Evolutionary conservation across 2,113 vertebrate genomes (phyloP).

Genomic region (Pedionomus torquatus): DNA sequence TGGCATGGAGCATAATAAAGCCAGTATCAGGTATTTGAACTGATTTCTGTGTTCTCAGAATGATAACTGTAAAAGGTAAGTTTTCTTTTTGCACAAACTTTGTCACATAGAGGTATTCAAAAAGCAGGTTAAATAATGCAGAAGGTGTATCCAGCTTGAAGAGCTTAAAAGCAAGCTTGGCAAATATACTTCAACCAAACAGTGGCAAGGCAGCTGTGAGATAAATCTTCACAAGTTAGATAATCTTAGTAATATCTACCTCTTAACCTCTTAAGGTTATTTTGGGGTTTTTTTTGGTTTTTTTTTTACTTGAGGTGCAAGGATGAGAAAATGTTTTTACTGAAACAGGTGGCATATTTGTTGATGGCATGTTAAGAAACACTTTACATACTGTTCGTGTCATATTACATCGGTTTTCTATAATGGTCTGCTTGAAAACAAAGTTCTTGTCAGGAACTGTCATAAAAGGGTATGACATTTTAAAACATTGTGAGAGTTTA

Average conservation of each 20-base stretch:
- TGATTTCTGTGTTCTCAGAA: background rate
- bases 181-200: background rate
- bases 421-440: background rate
- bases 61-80: background rate
- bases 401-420: background rate
- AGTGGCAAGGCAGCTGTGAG: background rate
- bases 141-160: background rate
- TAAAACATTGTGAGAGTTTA: background rate
- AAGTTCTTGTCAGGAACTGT: background rate
- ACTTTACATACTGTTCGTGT: background rate
- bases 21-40: background rate
- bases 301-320: background rate
- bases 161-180: background rate
- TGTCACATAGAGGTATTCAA: background rate
- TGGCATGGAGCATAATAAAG: background rate
- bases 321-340: background rate
- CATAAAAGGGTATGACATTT: background rate
- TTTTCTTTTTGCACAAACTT: background rate
- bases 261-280: no score
- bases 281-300: no score
- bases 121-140: background rate
- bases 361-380: background rate
- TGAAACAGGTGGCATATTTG: background rate
- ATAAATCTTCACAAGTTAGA: background rate
- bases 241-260: background rate